Base-by-base conservation (phyloP, 2,113 vertebrate genomes). In the Potamarius usumacintae region DNA sequence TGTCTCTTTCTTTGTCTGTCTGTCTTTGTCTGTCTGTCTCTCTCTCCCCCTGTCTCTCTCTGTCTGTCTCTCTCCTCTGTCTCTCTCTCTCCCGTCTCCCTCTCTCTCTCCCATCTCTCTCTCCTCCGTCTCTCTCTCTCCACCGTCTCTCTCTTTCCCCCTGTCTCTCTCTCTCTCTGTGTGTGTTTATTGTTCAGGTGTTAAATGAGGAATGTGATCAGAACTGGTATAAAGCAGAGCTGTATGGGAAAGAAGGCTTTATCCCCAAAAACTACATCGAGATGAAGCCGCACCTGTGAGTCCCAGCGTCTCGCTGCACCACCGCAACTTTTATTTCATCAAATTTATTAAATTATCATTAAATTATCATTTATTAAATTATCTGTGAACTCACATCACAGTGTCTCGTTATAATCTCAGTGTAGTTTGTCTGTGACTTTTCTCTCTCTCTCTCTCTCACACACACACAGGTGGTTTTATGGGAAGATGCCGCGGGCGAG, bases 181-280 rank as follows among this genome's bases (percentile, higher is more conserved):
- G 17, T 74, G 18, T 74, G 17, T 22, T 48, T 10, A 22, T 42
- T 27, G 2, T 91, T 80, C 90, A 97, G 96, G 96, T 97, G 92
- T 96, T 97, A 92, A 97, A 97, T 93, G 96, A 97, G 93, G 96
- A 97, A 90, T 97, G 96, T 6, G 96, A 97, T 93, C 96, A 97
- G 92, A 97, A 97, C 91, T 97, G 97, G 97, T 97, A 97, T 94
- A 97, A 97, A 92, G 97, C 97, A 88, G 97, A 98, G 63, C 96
- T 97, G 76, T 97, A 96, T 11, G 96, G 97, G 69, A 97, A 96
- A 85, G 97, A 97, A 0, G 97, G 97, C 90, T 97, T 98, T 92
- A 96, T 98, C 89, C 97, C 97, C 91, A 97, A 97, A 95, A 97
- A 97, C 91, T 98, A 98, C 93, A 97, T 98, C 87, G 96, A 97